Percentiles rank a stretch among this genome's conserved stretches.
Conservation (phyloP, 2,113 vertebrate species). For the Haliaeetus leucogaster region DNA sequence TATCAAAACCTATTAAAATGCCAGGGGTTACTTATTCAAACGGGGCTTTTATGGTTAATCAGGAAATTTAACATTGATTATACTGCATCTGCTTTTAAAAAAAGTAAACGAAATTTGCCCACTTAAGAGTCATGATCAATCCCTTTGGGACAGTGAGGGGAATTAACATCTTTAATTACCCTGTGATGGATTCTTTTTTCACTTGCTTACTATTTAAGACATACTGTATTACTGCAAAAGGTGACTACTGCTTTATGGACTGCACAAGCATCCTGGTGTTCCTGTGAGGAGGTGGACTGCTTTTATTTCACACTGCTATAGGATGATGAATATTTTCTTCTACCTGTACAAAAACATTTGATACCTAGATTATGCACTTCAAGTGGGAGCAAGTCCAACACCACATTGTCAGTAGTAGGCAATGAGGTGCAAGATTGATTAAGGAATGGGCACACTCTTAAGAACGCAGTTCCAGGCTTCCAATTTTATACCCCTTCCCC, state of each 20-base stretch:
- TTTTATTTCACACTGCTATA: neutral
- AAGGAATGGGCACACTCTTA: neutral
- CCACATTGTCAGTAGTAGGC: neutral
- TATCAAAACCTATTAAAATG: slow-evolving; percentile 14
- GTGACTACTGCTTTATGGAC: neutral
- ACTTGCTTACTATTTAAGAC: neutral
- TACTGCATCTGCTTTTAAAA: slow-evolving; percentile 3
- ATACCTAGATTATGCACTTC: neutral
- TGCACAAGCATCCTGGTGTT: neutral
- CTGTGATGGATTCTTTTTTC: neutral
- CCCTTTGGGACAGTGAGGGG: neutral
- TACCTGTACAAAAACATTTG: neutral
- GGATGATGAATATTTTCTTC: neutral
- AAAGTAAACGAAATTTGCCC: slow-evolving; percentile 18
- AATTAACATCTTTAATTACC: slow-evolving; percentile 40
- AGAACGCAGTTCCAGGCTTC: neutral
- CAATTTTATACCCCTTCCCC: neutral
- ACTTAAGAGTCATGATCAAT: slow-evolving; percentile 25
- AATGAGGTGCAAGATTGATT: neutral
- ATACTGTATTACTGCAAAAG: neutral
- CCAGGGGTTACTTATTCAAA: slow-evolving; percentile 8
- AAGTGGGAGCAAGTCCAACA: neutral
- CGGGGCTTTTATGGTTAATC: slow-evolving; percentile 6
- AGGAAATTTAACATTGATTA: slow-evolving; percentile 14
- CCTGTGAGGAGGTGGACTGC: neutral